phyloP scores from a whole-genome alignment of 2,888 invertebrate species.

The Epistrophella euchroma region DNA sequence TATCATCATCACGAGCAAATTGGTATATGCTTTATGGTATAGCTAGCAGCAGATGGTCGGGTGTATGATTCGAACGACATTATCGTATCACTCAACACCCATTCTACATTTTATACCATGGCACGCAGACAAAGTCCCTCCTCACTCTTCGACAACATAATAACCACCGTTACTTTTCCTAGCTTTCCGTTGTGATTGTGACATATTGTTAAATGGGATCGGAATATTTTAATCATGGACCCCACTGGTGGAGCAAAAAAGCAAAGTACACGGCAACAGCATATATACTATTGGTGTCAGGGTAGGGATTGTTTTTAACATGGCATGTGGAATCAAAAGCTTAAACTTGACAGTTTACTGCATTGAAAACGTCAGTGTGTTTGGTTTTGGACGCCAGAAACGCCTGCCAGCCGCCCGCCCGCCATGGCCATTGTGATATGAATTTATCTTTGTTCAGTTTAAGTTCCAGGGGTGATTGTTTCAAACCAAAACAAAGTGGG shows the following conservation, averaged over 20 bases:
- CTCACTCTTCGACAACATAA: conserved; percentile 7
- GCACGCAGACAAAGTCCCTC: not conserved
- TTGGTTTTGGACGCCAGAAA: not conserved
- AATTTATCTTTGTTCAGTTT: conserved; percentile 28
- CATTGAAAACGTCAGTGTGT: conserved; percentile 32
- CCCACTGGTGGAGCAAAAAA: conserved; percentile 10
- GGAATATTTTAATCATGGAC: conserved; percentile 68
- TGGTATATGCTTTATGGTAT: not conserved
- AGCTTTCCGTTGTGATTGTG: conserved; percentile 42
- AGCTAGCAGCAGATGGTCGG: conserved; percentile 42
- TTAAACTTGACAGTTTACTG: conserved; percentile 30
- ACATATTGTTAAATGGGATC: conserved; percentile 65
- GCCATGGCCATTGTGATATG: not conserved
- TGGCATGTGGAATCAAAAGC: conserved; percentile 31
- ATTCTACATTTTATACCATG: not conserved
- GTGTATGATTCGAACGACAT: conserved; percentile 53
- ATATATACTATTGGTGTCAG: not conserved
- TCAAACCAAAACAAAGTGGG: too few relatives aligned
- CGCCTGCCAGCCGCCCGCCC: too few relatives aligned
- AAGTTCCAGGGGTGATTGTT: conserved; percentile 27
- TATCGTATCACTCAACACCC: conserved; percentile 18
- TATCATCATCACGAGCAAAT: conserved; percentile 16
- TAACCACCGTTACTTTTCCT: conserved; percentile 31
- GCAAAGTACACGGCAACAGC: not conserved
- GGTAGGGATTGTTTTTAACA: conserved; percentile 30